A percentile compares a stretch with the other conserved stretches of the same genome.
Conservation (phyloP, 2,797 vertebrate species). For the Geotria australis region DNA sequence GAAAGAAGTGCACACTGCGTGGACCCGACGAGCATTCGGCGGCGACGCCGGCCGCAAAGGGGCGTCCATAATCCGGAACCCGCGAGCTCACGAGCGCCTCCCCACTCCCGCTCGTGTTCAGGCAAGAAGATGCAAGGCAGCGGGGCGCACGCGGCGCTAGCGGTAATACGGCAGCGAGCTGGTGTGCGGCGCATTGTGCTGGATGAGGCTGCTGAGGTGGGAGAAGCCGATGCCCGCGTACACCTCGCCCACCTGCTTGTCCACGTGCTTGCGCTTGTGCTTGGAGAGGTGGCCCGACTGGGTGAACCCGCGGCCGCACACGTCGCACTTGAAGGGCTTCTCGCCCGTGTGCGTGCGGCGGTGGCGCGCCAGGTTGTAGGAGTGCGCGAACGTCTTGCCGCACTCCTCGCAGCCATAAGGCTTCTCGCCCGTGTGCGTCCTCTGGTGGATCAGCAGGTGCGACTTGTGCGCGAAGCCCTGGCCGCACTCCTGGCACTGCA, state of each 20-base stretch:
- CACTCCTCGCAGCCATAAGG: background rate
- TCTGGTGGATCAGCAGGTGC: background rate
- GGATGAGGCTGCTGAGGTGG: background rate
- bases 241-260: background rate
- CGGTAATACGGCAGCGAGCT: background rate
- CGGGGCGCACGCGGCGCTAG: background rate
- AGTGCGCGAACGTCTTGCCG: background rate
- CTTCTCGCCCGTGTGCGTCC: background rate
- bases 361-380: background rate
- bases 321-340: background rate
- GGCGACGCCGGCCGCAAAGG: too few species aligned
- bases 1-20: too few species aligned
- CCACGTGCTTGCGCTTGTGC: background rate
- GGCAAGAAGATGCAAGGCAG: too few species aligned
- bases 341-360: background rate
- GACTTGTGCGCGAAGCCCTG: background rate
- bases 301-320: background rate
- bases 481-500: background rate
- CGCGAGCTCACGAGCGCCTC: too few species aligned
- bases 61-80: too few species aligned
- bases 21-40: too few species aligned
- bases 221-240: background rate
- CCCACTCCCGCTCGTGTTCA: too few species aligned
- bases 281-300: background rate
- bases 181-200: background rate